These are phyloP conservation scores for Plagiodera versicolora DNA, from an alignment of 2,888 invertebrate genomes.

Conservation along the genomic window DNA sequence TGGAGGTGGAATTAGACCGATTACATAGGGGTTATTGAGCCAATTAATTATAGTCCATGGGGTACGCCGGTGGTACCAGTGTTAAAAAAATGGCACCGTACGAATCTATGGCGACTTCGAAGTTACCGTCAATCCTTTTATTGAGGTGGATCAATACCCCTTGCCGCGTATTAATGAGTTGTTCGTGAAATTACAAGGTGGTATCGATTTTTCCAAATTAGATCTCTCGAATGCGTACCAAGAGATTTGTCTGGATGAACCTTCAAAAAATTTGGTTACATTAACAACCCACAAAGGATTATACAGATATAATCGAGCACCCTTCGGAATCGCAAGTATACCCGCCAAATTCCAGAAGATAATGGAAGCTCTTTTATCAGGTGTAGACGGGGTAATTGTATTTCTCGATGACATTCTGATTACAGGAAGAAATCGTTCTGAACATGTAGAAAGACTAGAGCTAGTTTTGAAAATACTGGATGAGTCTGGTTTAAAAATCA, in stretches of 20 bases:
- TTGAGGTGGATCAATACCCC: neutral
- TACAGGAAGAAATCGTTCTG: too few species aligned
- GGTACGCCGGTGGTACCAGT: conserved; percentile 7
- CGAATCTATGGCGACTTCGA: conserved; percentile 1
- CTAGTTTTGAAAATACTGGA: too few species aligned
- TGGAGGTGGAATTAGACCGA: conserved; percentile 6
- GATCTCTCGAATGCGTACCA: conserved; percentile 17
- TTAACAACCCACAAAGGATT: conserved; percentile 20
- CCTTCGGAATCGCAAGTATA: too few species aligned
- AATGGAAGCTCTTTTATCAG: too few species aligned
- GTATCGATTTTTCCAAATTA: conserved; percentile 19
- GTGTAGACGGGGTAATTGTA: too few species aligned
- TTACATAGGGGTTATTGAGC: conserved; percentile 11
- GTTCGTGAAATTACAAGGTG: conserved; percentile 10
- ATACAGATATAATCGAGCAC: conserved; percentile 9
- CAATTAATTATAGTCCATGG: conserved; percentile 3
- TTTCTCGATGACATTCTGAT: too few species aligned
- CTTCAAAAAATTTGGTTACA: conserved; percentile 10
- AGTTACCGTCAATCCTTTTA: neutral
- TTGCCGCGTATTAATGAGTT: neutral
- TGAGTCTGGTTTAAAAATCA: too few species aligned
- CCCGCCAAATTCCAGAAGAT: too few species aligned
- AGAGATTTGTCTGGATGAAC: conserved; percentile 16
- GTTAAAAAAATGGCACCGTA: neutral
- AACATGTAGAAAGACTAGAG: too few species aligned